A percentile compares a stretch with the other conserved stretches of the same genome.
These are phyloP conservation scores for Alentia gelatinosa DNA, from an alignment of 2,888 invertebrate species.

Conservation along the genomic window DNA sequence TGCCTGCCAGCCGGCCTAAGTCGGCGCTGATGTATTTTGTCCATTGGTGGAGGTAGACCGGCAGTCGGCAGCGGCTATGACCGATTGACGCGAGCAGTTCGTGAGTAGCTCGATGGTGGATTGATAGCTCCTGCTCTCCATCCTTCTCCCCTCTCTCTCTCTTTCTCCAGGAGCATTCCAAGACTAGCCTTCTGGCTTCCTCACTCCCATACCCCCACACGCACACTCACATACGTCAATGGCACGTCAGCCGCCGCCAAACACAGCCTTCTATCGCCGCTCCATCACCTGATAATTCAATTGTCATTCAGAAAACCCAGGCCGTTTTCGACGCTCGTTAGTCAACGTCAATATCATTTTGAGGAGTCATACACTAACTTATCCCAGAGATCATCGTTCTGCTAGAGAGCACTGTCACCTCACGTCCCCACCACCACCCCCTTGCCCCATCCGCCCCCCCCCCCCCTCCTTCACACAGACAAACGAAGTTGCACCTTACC, in stretches of 20 bases:
- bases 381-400: neutral
- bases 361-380: constrained; percentile 1
- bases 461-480: too few relatives aligned
- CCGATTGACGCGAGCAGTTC: neutral
- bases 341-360: neutral
- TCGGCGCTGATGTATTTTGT: neutral
- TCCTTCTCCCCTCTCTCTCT: neutral
- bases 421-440: neutral
- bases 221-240: neutral
- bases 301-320: neutral
- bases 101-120: neutral
- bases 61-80: neutral
- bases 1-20: neutral
- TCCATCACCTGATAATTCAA: neutral
- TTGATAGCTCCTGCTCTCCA: neutral
- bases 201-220: neutral
- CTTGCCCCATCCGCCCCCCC: too few relatives aligned
- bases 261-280: neutral
- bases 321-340: neutral
- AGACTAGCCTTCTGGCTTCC: neutral
- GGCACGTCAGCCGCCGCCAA: neutral
- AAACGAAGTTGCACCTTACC: too few relatives aligned
- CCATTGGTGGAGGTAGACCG: neutral
- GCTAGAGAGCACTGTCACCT: neutral
- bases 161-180: neutral